A percentile compares a stretch with the other conserved stretches of the same genome.
Evolutionary conservation across 2,113 vertebrate species (phyloP).

Genomic region (Ciconia maguari): DNA sequence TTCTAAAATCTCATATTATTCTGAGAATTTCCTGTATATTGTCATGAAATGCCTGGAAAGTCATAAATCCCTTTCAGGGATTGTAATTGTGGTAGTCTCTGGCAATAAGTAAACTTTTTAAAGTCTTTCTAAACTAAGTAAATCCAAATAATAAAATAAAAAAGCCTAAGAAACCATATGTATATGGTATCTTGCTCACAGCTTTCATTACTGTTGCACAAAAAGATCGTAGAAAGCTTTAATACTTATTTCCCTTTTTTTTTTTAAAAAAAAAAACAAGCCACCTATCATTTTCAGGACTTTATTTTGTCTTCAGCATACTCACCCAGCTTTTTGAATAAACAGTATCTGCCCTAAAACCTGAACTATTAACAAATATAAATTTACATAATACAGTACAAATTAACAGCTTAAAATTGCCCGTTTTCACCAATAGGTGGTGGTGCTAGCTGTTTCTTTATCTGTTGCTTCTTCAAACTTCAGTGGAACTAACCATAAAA

Average conservation of each 20-base stretch:
- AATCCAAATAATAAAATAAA: background rate
- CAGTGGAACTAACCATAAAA: background rate
- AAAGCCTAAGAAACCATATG: background rate
- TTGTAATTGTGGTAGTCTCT: background rate
- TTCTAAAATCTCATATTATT: background rate
- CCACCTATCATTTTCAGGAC: background rate
- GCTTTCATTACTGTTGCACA: background rate
- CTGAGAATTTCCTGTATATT: background rate
- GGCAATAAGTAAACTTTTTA: background rate
- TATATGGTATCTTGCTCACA: background rate
- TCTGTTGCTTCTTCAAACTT: background rate
- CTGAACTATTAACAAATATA: background rate
- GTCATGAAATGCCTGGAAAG: background rate
- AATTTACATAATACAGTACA: background rate
- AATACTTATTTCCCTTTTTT: background rate
- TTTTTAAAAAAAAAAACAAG: background rate
- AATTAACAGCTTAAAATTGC: background rate
- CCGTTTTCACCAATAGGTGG: conserved; percentile 49
- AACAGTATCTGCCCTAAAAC: background rate
- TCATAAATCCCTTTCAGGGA: background rate
- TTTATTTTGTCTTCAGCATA: background rate
- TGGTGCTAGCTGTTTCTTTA: conserved; percentile 49
- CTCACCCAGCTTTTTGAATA: background rate
- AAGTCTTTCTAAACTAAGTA: background rate
- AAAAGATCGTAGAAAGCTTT: background rate